Conservation (phyloP, 1,140 invertebrate species). For the Phocides pigmalion region DNA sequence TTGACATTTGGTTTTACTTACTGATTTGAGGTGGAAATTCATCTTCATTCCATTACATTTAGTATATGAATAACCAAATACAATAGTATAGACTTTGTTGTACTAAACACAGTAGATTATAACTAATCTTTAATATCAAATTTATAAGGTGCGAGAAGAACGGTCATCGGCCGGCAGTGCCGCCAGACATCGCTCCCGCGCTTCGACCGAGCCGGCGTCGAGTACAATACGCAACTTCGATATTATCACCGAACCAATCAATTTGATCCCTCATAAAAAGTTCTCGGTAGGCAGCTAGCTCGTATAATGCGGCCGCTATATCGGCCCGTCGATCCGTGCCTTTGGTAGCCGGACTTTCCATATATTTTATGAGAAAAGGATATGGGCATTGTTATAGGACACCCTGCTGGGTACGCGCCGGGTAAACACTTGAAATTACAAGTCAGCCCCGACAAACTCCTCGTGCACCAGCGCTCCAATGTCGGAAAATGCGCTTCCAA, state of each 20-base stretch:
- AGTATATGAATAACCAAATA: too few relatives aligned
- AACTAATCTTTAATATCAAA: slow-evolving; percentile 17
- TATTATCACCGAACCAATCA: slow-evolving; percentile 81
- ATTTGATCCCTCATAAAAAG: slow-evolving; percentile 82
- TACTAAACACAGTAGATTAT: not conserved
- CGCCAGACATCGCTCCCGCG: slow-evolving; percentile 21
- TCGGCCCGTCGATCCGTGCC: slow-evolving; percentile 70
- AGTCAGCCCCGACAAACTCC: slow-evolving; percentile 61
- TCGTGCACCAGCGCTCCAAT: slow-evolving; percentile 39
- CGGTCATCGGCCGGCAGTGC: slow-evolving; percentile 6
- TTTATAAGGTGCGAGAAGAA: slow-evolving; percentile 58
- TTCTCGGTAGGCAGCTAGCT: slow-evolving; percentile 70
- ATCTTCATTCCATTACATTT: too few relatives aligned
- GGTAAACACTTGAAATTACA: slow-evolving; percentile 83
- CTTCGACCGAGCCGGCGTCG: slow-evolving; percentile 32
- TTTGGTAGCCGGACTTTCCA: slow-evolving; percentile 75
- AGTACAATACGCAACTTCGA: slow-evolving; percentile 66
- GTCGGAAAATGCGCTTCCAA: slow-evolving; percentile 75
- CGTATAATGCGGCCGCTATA: slow-evolving; percentile 66
- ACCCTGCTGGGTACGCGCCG: slow-evolving; percentile 65
- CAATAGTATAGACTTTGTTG: not conserved
- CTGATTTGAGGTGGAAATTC: too few relatives aligned
- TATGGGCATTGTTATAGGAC: slow-evolving; percentile 76
- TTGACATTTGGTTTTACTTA: too few relatives aligned
- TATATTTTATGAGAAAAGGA: slow-evolving; percentile 84